phyloP scores from a whole-genome alignment of 1,140 invertebrate species.

The Saccostrea echinata region DNA sequence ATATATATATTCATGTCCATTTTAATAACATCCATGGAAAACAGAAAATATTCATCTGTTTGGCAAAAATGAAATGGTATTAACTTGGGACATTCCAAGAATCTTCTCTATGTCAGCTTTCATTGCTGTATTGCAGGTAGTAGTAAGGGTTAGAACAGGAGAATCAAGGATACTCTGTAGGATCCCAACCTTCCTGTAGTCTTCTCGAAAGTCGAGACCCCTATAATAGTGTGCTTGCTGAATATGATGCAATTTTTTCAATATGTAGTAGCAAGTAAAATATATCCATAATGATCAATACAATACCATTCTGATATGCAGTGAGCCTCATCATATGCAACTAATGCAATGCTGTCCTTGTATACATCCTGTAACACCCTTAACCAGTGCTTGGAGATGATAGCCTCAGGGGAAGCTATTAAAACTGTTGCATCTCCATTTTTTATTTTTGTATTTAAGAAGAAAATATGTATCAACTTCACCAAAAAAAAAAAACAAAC shows the following conservation, averaged over 20 bases:
- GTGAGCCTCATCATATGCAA: conserved; percentile 37
- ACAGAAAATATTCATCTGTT: conserved; percentile 29
- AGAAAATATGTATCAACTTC: no score
- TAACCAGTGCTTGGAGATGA: neutral
- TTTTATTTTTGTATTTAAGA: no score
- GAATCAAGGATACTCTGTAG: conserved; percentile 33
- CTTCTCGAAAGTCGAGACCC: conserved; percentile 41
- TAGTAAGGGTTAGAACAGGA: neutral
- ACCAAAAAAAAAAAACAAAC: no score
- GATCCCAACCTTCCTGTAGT: conserved; percentile 1
- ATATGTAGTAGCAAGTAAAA: neutral
- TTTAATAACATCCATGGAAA: neutral
- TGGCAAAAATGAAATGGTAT: conserved; percentile 10
- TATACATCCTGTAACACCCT: neutral
- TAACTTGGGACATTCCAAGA: neutral
- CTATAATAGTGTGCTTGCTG: neutral
- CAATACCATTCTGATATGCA: conserved; percentile 39
- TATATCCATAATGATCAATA: neutral
- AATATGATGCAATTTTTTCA: neutral
- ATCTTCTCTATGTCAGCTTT: conserved; percentile 12
- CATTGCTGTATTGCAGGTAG: neutral
- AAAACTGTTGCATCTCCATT: neutral
- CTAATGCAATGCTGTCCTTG: neutral
- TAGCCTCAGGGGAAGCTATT: neutral
- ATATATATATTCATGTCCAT: neutral